These are phyloP conservation scores for Paradisaea rubra DNA, from an alignment of 2,113 vertebrate species.

Conservation along the genomic window DNA sequence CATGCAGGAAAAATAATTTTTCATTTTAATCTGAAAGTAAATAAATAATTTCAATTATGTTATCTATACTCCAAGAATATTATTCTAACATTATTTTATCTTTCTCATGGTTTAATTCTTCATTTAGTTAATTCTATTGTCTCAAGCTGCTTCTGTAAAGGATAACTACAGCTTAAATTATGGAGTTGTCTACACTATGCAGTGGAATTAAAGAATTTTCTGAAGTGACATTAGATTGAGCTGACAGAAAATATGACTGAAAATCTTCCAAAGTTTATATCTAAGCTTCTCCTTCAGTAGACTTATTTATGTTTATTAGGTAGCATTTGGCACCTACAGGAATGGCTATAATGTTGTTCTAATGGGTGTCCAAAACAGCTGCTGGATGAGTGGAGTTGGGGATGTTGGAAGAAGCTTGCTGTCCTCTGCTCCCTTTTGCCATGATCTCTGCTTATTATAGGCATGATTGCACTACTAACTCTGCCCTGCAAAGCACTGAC, in stretches of 20 bases:
- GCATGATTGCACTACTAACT: not conserved
- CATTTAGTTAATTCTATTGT: not conserved
- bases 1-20: not conserved
- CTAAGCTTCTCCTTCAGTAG: not conserved
- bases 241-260: not conserved
- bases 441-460: not conserved
- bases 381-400: not conserved
- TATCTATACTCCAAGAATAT: not conserved
- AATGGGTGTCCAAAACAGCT: not conserved
- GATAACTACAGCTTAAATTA: not conserved
- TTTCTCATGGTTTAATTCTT: not conserved
- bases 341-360: not conserved
- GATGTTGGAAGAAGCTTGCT: not conserved
- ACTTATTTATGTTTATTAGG: not conserved
- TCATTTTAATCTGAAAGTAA: not conserved
- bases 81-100: not conserved
- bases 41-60: not conserved
- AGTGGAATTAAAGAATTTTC: not conserved
- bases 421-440: not conserved
- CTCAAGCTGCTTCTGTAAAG: not conserved
- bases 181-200: not conserved
- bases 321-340: not conserved
- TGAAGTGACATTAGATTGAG: not conserved
- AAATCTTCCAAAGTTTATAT: not conserved
- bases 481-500: not conserved